These are phyloP conservation scores for Phlogophora meticulosa DNA, from an alignment of 2,888 invertebrate species.

Conservation along the genomic window DNA sequence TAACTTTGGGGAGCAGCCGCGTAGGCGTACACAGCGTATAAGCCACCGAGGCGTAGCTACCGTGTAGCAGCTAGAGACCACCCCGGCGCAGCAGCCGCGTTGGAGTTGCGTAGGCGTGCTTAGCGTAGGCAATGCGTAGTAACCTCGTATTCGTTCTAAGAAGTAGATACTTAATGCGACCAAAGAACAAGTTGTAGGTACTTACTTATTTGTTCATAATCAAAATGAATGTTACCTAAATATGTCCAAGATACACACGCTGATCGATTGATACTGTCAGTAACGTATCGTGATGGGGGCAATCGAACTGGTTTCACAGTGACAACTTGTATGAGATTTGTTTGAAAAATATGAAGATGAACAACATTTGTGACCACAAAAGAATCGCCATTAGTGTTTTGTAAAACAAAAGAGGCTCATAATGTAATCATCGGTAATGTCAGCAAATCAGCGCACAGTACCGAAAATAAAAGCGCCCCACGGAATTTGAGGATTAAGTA, in stretches of 20 bases:
- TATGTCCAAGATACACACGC: not conserved
- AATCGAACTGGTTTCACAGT: slow-evolving; percentile 15
- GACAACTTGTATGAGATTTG: slow-evolving; percentile 5
- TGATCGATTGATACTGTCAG: slow-evolving; percentile 30
- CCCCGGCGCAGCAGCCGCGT: too few relatives aligned
- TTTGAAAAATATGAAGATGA: not conserved
- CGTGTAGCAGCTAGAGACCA: too few relatives aligned
- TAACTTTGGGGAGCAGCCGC: too few relatives aligned
- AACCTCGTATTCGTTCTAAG: too few relatives aligned
- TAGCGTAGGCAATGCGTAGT: too few relatives aligned
- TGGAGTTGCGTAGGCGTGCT: not conserved
- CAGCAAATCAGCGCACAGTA: not conserved
- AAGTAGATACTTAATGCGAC: too few relatives aligned
- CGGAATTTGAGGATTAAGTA: too few relatives aligned
- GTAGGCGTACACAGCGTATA: too few relatives aligned
- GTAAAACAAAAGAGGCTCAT: not conserved
- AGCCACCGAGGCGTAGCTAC: too few relatives aligned
- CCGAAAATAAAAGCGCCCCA: too few relatives aligned
- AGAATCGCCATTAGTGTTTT: not conserved
- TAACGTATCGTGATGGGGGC: not conserved
- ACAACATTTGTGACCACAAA: not conserved
- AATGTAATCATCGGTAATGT: not conserved
- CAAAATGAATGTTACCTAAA: not conserved
- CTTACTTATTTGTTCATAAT: not conserved
- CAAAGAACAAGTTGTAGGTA: not conserved